Base-by-base conservation (phyloP, 2,797 vertebrate species). In the Anguilla marmorata region DNA sequence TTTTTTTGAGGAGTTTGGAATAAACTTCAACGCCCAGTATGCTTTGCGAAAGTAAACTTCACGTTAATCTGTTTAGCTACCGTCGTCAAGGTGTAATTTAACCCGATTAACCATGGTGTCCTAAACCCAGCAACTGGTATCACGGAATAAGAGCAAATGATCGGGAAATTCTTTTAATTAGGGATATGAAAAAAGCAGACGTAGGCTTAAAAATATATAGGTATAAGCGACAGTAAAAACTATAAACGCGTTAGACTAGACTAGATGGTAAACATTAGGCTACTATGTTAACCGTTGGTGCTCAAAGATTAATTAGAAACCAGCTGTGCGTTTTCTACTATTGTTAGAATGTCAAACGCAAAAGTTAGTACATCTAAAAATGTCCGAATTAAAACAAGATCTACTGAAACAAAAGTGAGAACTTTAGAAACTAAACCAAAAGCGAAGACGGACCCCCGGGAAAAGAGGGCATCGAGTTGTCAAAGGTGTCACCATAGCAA, bases 401-500 rank as follows among this genome's bases (percentile, higher is more conserved):
- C 80, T 24, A 14, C 24, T 14, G 52, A 56, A 5, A 33, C 21
- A 24, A 91, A 85, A 69, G 82, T 30, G 7, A 90, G 74, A 69
- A 50, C 45, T 1, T 33, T 74, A 14, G 88, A 90, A 88, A 80
- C 24, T n/a, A 89, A 88, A 88, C 84, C 80, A 16, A 16, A 37
- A 14, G 50, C 21, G 12, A 86, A 90, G 0, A 84, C 90, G 1
- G 74, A 89, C 52, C 88, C 84, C 86, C 91, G 92, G 37, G 88
- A 90, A 84, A 88, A 84, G 85, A 91, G 94, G 86, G 90, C 93
- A 63, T 88, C 90, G 1, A 94, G 93, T 89, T 94, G 92, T 86
- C 74, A 92, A 3, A 84, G 90, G 79, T 33, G 86, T 56, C 89
- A 85, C 72, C 91, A 37, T 86, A 66, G 52, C 86, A 91, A 87